These are phyloP conservation scores for Drosophila pectinifera DNA, from an alignment of 1,140 invertebrate genomes.

Conservation along the genomic window DNA sequence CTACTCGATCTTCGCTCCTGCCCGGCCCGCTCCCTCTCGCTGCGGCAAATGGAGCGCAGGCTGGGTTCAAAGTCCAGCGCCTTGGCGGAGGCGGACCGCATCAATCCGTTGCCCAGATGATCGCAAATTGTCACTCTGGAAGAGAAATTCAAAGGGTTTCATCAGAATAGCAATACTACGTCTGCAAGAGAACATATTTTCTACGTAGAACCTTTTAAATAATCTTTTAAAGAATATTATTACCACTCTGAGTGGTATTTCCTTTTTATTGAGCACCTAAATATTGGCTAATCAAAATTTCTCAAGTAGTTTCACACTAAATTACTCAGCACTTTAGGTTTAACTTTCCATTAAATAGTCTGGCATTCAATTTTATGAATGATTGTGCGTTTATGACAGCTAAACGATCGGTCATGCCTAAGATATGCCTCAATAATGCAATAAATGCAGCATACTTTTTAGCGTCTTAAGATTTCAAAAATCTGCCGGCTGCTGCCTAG, in stretches of 20 bases:
- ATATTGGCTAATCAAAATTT: background rate
- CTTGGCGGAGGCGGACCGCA: conserved; percentile 54
- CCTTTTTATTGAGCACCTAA: background rate
- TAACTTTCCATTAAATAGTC: background rate
- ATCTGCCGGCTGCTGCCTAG: too few species aligned
- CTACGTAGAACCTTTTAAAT: too few species aligned
- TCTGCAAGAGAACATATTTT: too few species aligned
- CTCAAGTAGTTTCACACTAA: background rate
- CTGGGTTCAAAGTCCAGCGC: conserved; percentile 87
- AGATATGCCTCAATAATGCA: conserved; percentile 4
- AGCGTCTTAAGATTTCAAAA: too few species aligned
- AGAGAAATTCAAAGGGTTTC: background rate
- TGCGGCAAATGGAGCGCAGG: conserved; percentile 86
- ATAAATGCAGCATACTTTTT: too few species aligned
- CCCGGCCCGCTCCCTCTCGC: conserved; percentile 86
- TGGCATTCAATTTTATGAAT: conserved; percentile 2
- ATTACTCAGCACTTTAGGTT: background rate
- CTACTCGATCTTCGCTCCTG: conserved; percentile 86
- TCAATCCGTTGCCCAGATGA: conserved; percentile 48
- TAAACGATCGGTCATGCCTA: conserved; percentile 11
- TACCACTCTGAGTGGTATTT: too few species aligned
- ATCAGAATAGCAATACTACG: too few species aligned
- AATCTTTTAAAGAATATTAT: too few species aligned
- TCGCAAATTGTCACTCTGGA: conserved; percentile 46
- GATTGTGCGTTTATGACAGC: background rate